Evolutionary conservation across 92 coral and sea anemone genomes (phyloP).

Genomic region (Pocillopora meandrina): DNA sequence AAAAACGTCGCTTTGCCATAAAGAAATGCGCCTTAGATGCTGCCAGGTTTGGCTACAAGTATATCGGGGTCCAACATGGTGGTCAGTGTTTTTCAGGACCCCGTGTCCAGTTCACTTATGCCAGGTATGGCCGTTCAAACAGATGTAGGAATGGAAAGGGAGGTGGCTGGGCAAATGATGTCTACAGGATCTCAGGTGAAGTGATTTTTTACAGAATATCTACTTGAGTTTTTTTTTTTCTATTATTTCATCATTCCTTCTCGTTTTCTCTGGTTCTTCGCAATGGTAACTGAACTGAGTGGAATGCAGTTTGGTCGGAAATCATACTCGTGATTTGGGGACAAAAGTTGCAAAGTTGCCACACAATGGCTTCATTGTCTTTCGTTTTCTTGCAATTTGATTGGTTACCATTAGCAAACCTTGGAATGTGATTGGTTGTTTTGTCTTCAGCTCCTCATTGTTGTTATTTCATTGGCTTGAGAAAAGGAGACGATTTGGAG

Average conservation of each 20-base stretch:
- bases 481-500: too few species aligned
- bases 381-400: too few species aligned
- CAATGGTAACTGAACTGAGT: neutral
- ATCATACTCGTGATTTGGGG: too few species aligned
- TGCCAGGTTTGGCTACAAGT: constrained; percentile 12
- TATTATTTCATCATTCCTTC: neutral
- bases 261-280: neutral
- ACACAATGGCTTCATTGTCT: neutral
- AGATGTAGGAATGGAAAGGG: constrained; percentile 39
- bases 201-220: neutral
- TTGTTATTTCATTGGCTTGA: too few species aligned
- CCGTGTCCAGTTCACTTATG: constrained; percentile 25
- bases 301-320: too few species aligned
- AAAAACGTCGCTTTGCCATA: constrained; percentile 17
- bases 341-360: neutral
- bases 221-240: too few species aligned
- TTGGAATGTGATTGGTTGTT: too few species aligned
- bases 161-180: constrained; percentile 51
- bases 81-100: constrained; percentile 45
- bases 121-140: constrained; percentile 26
- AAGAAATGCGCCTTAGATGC: constrained; percentile 36
- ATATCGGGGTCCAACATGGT: constrained; percentile 34
- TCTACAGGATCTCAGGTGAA: constrained; percentile 26
- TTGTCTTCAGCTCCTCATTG: too few species aligned
- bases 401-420: too few species aligned